phyloP scores from a whole-genome alignment of 2,888 invertebrate species.

The Mesorhabditis spiculigera region DNA sequence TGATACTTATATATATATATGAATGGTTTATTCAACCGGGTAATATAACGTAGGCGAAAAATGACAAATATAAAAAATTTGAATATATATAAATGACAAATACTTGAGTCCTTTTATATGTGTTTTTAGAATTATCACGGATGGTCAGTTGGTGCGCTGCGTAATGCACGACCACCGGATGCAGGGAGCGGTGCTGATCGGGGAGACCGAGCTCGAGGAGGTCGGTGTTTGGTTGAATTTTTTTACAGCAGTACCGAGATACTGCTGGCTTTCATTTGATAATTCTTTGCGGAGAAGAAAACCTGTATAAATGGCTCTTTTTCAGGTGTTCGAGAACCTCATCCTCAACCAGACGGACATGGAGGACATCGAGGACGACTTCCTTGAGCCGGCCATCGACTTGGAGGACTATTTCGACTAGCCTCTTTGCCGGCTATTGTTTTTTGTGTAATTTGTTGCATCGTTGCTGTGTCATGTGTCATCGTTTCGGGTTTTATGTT shows the following conservation, averaged over 20 bases:
- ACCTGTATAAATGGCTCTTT: too few species aligned
- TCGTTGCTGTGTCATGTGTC: too few species aligned
- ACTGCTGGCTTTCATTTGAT: too few species aligned
- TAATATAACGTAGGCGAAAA: too few species aligned
- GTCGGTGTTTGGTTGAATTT: too few species aligned
- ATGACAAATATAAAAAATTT: slow-evolving; percentile 8
- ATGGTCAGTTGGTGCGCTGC: slow-evolving; percentile 72
- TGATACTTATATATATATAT: too few species aligned
- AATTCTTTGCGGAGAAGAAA: too few species aligned
- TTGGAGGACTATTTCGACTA: slow-evolving; percentile 99
- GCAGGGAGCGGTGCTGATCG: slow-evolving; percentile 89
- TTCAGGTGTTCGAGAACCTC: slow-evolving; percentile 62
- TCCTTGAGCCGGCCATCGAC: slow-evolving; percentile 90
- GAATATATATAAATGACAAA: neutral
- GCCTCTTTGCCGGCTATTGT: slow-evolving; percentile 20
- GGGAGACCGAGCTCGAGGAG: slow-evolving; percentile 94
- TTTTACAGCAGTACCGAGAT: too few species aligned
- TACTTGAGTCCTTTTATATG: neutral
- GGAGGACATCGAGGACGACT: slow-evolving; percentile 80
- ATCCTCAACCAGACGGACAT: slow-evolving; percentile 90
- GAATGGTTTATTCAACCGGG: too few species aligned
- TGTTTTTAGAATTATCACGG: slow-evolving; percentile 30
- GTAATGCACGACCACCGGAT: slow-evolving; percentile 78
- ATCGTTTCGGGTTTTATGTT: too few species aligned
- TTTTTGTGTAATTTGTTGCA: neutral